Conservation (phyloP, 1,140 invertebrate species). For the Drosophila repletoides region DNA sequence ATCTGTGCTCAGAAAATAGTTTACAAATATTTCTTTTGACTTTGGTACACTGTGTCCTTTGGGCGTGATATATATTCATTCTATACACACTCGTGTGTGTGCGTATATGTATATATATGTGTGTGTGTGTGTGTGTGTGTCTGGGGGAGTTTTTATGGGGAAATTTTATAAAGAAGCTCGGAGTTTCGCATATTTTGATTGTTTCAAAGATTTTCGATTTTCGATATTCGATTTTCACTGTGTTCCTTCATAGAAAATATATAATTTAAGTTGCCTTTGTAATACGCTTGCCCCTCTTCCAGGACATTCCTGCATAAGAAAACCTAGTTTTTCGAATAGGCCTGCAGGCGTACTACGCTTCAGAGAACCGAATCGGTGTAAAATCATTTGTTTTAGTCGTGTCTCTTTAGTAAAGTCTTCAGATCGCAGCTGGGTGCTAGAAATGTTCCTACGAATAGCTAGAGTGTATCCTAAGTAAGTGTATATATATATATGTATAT, state of each 20-base stretch:
- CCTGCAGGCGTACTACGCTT: too few relatives aligned
- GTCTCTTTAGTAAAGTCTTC: slow-evolving; percentile 54
- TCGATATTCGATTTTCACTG: slow-evolving; percentile 24
- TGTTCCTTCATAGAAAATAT: slow-evolving; percentile 13
- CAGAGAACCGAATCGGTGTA: background rate
- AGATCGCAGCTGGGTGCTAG: slow-evolving; percentile 52
- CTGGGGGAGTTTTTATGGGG: slow-evolving; percentile 11
- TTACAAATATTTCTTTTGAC: slow-evolving; percentile 75
- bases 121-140: slow-evolving; percentile 23
- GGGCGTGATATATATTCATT: slow-evolving; percentile 65
- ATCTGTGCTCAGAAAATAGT: slow-evolving; percentile 78
- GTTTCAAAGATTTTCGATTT: slow-evolving; percentile 57
- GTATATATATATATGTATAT: slow-evolving; percentile 3
- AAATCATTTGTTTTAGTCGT: background rate
- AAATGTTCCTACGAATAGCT: slow-evolving; percentile 12
- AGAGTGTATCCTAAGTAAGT: background rate
- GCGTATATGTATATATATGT: slow-evolving; percentile 45
- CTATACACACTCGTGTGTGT: slow-evolving; percentile 32
- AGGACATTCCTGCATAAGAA: too few relatives aligned
- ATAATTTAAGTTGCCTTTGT: slow-evolving; percentile 18
- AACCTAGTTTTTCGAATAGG: too few relatives aligned
- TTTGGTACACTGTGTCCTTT: slow-evolving; percentile 79
- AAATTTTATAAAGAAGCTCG: slow-evolving; percentile 66
- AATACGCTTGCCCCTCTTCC: too few relatives aligned
- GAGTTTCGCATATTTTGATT: slow-evolving; percentile 74